Base-by-base conservation (phyloP, 1,140 invertebrate species). In the Agrilus planipennis region DNA sequence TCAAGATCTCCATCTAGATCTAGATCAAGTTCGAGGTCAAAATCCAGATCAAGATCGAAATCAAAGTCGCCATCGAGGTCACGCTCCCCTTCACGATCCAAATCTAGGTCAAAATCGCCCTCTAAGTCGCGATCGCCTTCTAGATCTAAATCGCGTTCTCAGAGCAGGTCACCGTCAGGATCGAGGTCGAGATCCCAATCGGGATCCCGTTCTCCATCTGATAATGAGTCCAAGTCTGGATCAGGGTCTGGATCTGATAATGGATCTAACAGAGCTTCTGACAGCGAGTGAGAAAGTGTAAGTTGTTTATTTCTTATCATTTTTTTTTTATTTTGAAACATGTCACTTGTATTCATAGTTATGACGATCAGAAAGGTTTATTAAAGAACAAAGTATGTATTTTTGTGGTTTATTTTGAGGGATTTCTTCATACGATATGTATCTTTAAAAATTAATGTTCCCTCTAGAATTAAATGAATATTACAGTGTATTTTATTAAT, bases 221-320 rank as follows among this genome's bases (percentile, higher is more conserved):
- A n/a, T n/a, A n/a, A n/a, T n/a, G n/a, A 51, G 43, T 64, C 61
- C n/a, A 44, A 46, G 21, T 63, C 58, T 5, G 53, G 53, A 12
- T 36, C 58, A n/a, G 48, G 45, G 7, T 63, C 60, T 4, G 47
- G 50, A 22, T 64, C 61, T 9, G 54, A 47, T 20, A 65, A 63
- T 11, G 50, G 39, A 34, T 53, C 50, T 23, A 44, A 40, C 9
- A 22, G 21, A 20, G 31, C 42, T 36, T 53, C 51, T 15, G 49
- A 48, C 31, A 57, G 51, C 36, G 53, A 51, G 28, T 54, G 46
- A 34, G 23, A 34, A 14, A 7, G n/a, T n/a, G n/a, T n/a, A n/a
- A n/a, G n/a, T n/a, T n/a, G n/a, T n/a, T n/a, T n/a, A n/a, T n/a
- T n/a, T n/a, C n/a, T n/a, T n/a, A n/a, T n/a, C n/a, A n/a, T n/a